Evolutionary conservation across 2,797 vertebrate species (phyloP).

Genomic region (Menidia menidia): DNA sequence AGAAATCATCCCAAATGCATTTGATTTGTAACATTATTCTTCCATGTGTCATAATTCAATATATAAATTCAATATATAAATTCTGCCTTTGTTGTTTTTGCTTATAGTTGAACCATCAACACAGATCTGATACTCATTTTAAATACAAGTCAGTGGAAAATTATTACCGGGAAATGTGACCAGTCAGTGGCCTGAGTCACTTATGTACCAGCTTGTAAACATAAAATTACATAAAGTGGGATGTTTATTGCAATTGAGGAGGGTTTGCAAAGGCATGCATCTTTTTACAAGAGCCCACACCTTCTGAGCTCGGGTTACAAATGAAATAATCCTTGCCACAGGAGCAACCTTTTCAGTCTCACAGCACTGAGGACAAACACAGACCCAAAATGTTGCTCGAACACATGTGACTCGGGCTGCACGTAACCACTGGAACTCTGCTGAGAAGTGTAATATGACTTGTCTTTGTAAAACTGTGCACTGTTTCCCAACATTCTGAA

Average conservation of each 20-base stretch:
- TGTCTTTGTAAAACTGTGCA: conserved; percentile 24
- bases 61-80: too few relatives aligned
- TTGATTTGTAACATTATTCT: background rate
- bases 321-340: conserved; percentile 3
- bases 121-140: background rate
- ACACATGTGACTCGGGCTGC: conserved; percentile 18
- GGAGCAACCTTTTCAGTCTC: background rate
- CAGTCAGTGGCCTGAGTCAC: background rate
- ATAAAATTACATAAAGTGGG: background rate
- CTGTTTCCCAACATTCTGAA: conserved; percentile 36
- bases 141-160: background rate
- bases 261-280: background rate
- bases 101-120: background rate
- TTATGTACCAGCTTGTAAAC: conserved; percentile 16
- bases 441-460: conserved; percentile 31
- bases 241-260: background rate
- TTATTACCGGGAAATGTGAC: conserved; percentile 7
- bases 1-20: background rate
- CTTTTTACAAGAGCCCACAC: background rate
- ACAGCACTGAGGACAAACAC: conserved; percentile 2
- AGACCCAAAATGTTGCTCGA: conserved; percentile 12
- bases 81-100: background rate
- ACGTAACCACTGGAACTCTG: conserved; percentile 15
- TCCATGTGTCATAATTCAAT: background rate
- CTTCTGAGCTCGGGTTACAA: conserved; percentile 1